phyloP scores from a whole-genome alignment of 2,113 vertebrate genomes.

The Chionomys nivalis region DNA sequence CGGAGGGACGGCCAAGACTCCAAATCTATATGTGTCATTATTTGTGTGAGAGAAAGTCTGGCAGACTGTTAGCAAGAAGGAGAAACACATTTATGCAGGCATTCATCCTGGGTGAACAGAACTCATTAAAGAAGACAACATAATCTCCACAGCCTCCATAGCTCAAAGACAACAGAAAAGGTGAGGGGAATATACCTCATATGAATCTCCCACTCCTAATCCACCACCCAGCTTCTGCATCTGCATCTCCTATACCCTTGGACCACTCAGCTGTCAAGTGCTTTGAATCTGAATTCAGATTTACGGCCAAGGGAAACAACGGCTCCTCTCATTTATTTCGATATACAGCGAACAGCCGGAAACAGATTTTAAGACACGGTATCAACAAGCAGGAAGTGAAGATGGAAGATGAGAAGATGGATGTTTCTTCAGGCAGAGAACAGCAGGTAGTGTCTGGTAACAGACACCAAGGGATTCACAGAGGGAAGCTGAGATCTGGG shows the following conservation, averaged over 20 bases:
- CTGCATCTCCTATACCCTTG: neutral
- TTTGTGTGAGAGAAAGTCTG: neutral
- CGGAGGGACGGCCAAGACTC: conserved; percentile 26
- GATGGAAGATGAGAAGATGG: conserved; percentile 6
- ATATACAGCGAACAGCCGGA: neutral
- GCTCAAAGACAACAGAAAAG: neutral
- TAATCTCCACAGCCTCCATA: neutral
- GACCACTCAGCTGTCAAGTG: neutral
- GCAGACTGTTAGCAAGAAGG: neutral
- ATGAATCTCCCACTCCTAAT: neutral
- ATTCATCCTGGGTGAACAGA: neutral
- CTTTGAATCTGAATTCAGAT: neutral
- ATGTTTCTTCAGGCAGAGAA: neutral
- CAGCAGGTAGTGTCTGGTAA: neutral
- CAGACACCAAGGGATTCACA: conserved; percentile 1
- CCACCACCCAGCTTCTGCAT: neutral
- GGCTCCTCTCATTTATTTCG: conserved; percentile 48
- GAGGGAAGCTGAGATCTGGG: neutral
- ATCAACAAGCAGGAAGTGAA: conserved; percentile 38
- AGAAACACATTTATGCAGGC: neutral
- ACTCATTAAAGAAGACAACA: conserved; percentile 43
- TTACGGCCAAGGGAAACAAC: conserved; percentile 14
- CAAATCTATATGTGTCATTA: conserved; percentile 1
- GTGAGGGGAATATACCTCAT: neutral
- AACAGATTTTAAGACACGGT: conserved; percentile 49